These are phyloP conservation scores for Choloepus didactylus DNA, from an alignment of 2,797 vertebrate genomes.

Conservation along the genomic window DNA sequence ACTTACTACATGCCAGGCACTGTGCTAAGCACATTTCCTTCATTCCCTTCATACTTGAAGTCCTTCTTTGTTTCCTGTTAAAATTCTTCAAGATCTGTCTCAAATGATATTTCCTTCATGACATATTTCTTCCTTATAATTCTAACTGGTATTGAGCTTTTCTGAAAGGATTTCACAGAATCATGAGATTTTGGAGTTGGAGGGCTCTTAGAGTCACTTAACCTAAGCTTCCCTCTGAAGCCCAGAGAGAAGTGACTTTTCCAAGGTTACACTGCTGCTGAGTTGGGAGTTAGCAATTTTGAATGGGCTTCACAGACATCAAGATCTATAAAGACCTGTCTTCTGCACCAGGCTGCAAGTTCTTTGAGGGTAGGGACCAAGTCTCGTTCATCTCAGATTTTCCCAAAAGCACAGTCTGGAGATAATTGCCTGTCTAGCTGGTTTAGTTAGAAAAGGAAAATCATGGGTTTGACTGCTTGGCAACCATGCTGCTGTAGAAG, in stretches of 20 bases:
- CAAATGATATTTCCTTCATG: conserved; percentile 55
- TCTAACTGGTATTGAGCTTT: conserved; percentile 19
- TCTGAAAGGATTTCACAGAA: conserved; percentile 37
- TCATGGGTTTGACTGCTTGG: not conserved
- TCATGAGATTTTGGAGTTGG: not conserved
- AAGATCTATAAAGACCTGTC: not conserved
- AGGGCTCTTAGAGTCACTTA: conserved; percentile 51
- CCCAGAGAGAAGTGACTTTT: conserved; percentile 9
- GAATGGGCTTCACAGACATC: not conserved
- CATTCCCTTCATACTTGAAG: not conserved
- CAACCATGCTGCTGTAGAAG: conserved; percentile 3
- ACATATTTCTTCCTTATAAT: not conserved
- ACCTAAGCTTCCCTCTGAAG: conserved; percentile 46
- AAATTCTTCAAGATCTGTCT: conserved; percentile 51
- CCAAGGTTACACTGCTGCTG: not conserved
- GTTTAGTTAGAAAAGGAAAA: conserved; percentile 36
- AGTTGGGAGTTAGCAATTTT: conserved; percentile 30
- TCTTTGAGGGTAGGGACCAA: conserved; percentile 31
- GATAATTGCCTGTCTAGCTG: not conserved
- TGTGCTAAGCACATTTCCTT: not conserved
- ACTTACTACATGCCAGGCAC: not conserved
- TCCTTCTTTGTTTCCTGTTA: conserved; percentile 22
- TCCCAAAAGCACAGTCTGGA: not conserved
- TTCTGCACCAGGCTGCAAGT: not conserved
- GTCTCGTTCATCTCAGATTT: conserved; percentile 13